Base-by-base conservation (phyloP, 2,888 invertebrate genomes). In the Mesorhabditis spiculigera region DNA sequence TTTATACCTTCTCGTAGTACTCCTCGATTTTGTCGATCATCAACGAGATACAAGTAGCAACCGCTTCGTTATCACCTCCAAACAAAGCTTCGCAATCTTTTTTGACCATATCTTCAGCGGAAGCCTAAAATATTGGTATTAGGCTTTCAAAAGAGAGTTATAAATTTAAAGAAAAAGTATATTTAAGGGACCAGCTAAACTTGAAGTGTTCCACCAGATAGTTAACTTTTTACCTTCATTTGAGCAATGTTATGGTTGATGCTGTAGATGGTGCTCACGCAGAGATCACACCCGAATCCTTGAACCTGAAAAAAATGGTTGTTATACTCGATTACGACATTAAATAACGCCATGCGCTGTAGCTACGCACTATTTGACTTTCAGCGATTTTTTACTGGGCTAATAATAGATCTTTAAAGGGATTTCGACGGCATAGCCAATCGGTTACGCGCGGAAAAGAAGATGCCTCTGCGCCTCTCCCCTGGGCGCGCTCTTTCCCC, bases 1-100 rank as follows among this genome's bases (percentile, higher is more conserved):
- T n/a, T 13, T n/a, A 10, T 13, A 50, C 58, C 58, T 50, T 50
- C 58, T 50, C 58, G n/a, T 50, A 50, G n/a, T 50, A 50, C 58
- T 50, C 58, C n/a, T 50, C 58, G 58, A 50, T 50, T 50, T 50
- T 50, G 58, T 50, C 58, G 58, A 50, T 50, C 58, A 50, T 50
- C 58, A 50, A 50, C 58, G 58, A 13, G n/a, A 50, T n/a, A 3
- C 58, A 50, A 50, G 58, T 50, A 13, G 10, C 58, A 50, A 50
- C 58, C 8, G 58, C 58, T 50, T 50, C 58, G 58, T 50, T 50
- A n/a, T 50, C 58, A 13, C 58, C 58, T 13, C 58, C 58, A n/a
- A 50, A 50, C 58, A 50, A 50, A 10, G 58, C 58, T 3, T 50
- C 58, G 58, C 58, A 50, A n/a, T 50, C 58, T 50, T 50, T 50